Conservation (phyloP, 2,888 invertebrate genomes). For the Nomada fucata region DNA sequence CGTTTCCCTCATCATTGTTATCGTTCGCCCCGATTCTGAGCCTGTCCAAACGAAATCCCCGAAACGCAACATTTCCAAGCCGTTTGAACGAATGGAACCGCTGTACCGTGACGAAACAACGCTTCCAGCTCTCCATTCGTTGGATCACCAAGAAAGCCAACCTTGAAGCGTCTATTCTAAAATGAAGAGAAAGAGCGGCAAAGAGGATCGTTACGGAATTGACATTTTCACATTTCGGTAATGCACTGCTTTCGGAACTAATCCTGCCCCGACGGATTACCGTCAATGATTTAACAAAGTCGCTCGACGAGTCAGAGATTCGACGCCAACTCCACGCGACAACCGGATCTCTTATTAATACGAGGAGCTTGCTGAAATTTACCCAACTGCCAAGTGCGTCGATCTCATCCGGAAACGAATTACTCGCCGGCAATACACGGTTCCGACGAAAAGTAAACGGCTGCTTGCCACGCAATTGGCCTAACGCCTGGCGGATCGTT, state of each 20-base stretch:
- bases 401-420: slow-evolving; percentile 11
- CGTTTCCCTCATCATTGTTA: slow-evolving; percentile 46
- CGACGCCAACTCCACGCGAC: slow-evolving; percentile 29
- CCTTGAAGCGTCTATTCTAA: background rate
- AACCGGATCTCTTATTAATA: slow-evolving; percentile 56
- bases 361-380: slow-evolving; percentile 44
- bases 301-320: background rate
- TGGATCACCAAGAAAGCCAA: slow-evolving; percentile 13
- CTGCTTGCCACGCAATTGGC: slow-evolving; percentile 63
- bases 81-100: background rate
- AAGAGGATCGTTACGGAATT: background rate
- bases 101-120: slow-evolving; percentile 7
- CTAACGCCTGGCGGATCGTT: slow-evolving; percentile 31
- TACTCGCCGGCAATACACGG: slow-evolving; percentile 21
- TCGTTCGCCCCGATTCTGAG: slow-evolving; percentile 16
- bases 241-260: background rate
- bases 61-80: slow-evolving; percentile 1
- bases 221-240: slow-evolving; percentile 44
- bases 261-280: slow-evolving; percentile 11
- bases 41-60: slow-evolving; percentile 25
- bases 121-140: background rate
- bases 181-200: background rate
- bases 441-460: slow-evolving; percentile 52
- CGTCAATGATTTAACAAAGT: slow-evolving; percentile 42
- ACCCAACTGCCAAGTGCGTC: background rate